Conservation (phyloP, 2,797 vertebrate species). For the Rhabdomys pumilio region DNA sequence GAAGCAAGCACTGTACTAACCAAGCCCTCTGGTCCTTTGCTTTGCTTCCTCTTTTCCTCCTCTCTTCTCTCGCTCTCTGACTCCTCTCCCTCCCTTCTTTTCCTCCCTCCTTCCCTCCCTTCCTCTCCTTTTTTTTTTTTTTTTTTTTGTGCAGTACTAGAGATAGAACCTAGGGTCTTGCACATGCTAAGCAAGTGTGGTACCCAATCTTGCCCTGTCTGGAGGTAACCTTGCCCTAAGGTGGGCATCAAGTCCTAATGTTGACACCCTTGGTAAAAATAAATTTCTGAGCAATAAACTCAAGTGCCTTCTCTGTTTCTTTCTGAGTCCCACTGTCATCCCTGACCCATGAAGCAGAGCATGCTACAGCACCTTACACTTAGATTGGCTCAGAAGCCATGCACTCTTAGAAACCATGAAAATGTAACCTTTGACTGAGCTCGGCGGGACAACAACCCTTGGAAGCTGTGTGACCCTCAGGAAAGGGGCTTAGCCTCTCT, state of each 20-base stretch:
- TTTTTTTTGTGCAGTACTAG: neutral
- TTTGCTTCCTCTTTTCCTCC: too few relatives aligned
- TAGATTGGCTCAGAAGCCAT: neutral
- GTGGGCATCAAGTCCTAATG: neutral
- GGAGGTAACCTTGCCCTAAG: neutral
- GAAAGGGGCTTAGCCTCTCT: constrained; percentile 31
- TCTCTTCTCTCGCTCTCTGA: neutral
- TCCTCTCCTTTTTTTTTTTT: neutral
- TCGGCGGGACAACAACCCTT: neutral
- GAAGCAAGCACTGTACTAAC: neutral
- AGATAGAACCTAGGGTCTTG: neutral
- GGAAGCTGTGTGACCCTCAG: constrained; percentile 17
- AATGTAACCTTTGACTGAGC: neutral
- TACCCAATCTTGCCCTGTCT: neutral
- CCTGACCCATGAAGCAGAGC: neutral
- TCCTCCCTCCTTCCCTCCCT: neutral
- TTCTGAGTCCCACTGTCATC: neutral
- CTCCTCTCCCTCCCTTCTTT: neutral
- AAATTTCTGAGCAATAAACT: constrained; percentile 20
- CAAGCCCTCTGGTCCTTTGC: neutral
- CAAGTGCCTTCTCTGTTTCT: neutral
- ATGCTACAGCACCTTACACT: neutral
- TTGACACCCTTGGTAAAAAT: neutral
- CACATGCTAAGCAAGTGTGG: neutral
- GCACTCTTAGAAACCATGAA: neutral